Percentiles rank a stretch among this genome's conserved stretches.
Conservation (phyloP, 2,888 invertebrate species). For the Drosophila nr. medialis region DNA sequence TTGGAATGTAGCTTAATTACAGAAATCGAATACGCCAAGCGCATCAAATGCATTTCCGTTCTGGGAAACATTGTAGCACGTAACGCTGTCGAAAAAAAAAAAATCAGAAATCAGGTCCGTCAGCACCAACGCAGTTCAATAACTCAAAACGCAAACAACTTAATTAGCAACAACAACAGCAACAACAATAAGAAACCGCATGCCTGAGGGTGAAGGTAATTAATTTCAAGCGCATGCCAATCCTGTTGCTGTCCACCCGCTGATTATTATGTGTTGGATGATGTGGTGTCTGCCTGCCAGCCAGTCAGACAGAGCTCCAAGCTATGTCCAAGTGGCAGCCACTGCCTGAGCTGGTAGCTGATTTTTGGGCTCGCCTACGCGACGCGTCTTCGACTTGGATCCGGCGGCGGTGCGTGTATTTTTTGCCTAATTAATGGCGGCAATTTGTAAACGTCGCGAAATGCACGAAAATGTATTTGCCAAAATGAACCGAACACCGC, state of each 20-base stretch:
- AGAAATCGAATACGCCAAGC: background rate
- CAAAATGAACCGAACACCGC: slow-evolving; percentile 50
- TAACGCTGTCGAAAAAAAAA: slow-evolving; percentile 39
- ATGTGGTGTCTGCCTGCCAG: slow-evolving; percentile 42
- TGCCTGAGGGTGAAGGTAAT: slow-evolving; percentile 60
- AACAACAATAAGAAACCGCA: slow-evolving; percentile 18
- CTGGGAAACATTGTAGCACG: slow-evolving; percentile 50
- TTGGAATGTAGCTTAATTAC: background rate
- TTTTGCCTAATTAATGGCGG: slow-evolving; percentile 82
- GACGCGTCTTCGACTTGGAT: slow-evolving; percentile 19
- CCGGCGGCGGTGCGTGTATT: slow-evolving; percentile 65
- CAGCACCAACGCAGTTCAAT: slow-evolving; percentile 64
- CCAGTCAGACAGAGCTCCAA: slow-evolving; percentile 13
- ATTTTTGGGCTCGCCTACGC: slow-evolving; percentile 71
- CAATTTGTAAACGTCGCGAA: slow-evolving; percentile 83
- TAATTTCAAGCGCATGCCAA: slow-evolving; percentile 79
- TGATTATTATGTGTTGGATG: slow-evolving; percentile 77
- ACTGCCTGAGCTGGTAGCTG: slow-evolving; percentile 63
- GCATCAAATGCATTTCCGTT: slow-evolving; percentile 46
- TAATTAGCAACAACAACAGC: slow-evolving; percentile 65
- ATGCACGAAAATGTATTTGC: slow-evolving; percentile 78
- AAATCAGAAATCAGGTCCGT: slow-evolving; percentile 25
- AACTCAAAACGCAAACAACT: slow-evolving; percentile 77
- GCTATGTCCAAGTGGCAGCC: slow-evolving; percentile 12
- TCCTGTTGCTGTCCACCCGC: slow-evolving; percentile 79